phyloP scores from a whole-genome alignment of 2,113 vertebrate genomes.

The Catagonus wagneri region DNA sequence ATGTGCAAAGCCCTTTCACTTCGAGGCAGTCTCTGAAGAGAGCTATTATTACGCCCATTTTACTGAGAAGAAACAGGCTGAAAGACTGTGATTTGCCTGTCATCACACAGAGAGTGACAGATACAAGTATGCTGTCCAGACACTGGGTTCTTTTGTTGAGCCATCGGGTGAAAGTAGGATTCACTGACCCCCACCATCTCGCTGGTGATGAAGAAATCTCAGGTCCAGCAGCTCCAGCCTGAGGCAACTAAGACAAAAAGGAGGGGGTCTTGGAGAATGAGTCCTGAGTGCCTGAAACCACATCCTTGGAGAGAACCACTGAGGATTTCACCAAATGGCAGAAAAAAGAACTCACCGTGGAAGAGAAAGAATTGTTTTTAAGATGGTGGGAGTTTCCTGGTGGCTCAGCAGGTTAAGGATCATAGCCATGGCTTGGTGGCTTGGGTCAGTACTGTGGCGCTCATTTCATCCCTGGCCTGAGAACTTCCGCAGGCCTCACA shows the following conservation, averaged over 20 bases:
- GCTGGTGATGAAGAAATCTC: neutral
- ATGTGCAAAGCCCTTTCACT: too few relatives aligned
- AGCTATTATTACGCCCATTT: neutral
- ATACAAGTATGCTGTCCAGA: neutral
- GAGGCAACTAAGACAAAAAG: neutral
- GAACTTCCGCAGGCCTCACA: too few relatives aligned
- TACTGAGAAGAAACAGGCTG: conserved; percentile 42
- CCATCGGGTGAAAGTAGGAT: neutral
- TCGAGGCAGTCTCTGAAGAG: neutral
- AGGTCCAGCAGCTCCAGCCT: neutral
- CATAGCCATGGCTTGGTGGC: too few relatives aligned
- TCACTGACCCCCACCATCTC: neutral
- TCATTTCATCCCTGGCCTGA: too few relatives aligned
- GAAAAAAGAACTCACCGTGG: conserved; percentile 20
- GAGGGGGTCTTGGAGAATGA: neutral
- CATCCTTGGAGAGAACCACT: neutral
- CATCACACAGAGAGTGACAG: conserved; percentile 28
- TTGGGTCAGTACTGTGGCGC: too few relatives aligned
- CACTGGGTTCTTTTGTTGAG: neutral
- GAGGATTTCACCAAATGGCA: neutral
- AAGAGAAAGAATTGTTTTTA: neutral
- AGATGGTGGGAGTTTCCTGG: neutral
- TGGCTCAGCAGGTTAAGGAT: too few relatives aligned
- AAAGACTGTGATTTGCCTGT: neutral
- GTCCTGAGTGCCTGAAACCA: neutral